Percentiles rank a stretch among this genome's conserved stretches.
phyloP scores from a whole-genome alignment of 2,797 vertebrate genomes.

The Esox masquinongy region DNA sequence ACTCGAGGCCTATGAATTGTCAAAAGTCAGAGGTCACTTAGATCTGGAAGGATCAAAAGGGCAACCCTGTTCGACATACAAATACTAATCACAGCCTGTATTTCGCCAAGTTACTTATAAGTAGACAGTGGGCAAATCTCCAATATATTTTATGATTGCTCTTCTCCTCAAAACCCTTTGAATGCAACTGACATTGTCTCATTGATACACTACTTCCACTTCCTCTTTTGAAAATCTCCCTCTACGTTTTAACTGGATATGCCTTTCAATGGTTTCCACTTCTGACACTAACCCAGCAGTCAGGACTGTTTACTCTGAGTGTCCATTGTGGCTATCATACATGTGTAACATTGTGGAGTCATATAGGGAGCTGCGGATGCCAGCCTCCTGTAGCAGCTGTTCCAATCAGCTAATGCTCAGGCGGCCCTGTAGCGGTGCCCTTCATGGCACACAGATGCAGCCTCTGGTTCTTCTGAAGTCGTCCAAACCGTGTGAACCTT shows the following conservation, averaged over 20 bases:
- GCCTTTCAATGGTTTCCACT: background rate
- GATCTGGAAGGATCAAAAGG: background rate
- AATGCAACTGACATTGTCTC: background rate
- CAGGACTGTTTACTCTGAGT: background rate
- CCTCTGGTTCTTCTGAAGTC: constrained; percentile 19
- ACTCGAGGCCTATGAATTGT: background rate
- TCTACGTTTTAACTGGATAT: background rate
- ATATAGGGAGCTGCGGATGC: too few relatives aligned
- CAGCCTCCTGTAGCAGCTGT: constrained; percentile 47
- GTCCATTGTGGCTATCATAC: too few relatives aligned
- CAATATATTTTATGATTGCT: background rate
- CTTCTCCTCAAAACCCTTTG: background rate
- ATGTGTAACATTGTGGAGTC: too few relatives aligned
- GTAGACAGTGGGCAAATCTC: background rate
- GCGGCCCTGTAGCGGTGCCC: constrained; percentile 42
- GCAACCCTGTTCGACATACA: background rate
- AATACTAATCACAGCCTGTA: background rate
- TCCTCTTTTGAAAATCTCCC: background rate
- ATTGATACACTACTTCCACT: background rate
- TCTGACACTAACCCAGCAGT: background rate
- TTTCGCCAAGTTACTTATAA: background rate
- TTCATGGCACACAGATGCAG: constrained; percentile 50
- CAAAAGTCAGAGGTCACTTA: background rate
- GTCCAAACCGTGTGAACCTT: constrained; percentile 53
- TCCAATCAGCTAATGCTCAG: constrained; percentile 36